These are phyloP conservation scores for Schizothorax lantsangensis DNA, from an alignment of 2,797 vertebrate species.

Conservation along the genomic window DNA sequence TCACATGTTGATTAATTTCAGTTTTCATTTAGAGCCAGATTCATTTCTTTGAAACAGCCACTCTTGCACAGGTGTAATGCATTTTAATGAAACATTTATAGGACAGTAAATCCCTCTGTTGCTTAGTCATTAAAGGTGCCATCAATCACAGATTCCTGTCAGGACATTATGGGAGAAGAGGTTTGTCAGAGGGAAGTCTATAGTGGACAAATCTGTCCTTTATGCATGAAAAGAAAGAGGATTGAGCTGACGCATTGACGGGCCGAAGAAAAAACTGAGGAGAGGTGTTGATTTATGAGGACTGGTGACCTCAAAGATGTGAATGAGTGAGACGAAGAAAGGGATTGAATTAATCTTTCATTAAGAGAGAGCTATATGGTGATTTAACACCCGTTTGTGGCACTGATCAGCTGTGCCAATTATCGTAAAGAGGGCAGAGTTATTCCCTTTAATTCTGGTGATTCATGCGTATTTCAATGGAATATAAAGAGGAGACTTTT, in stretches of 20 bases:
- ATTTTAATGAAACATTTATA: slow-evolving; percentile 39
- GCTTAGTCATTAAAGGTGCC: slow-evolving; percentile 5
- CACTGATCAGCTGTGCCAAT: slow-evolving; percentile 41
- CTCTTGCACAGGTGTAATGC: slow-evolving; percentile 27
- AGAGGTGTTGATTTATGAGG: slow-evolving; percentile 47
- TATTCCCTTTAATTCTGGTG: slow-evolving; percentile 24
- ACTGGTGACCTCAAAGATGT: slow-evolving; percentile 50
- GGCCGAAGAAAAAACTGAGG: background rate
- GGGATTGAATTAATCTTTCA: slow-evolving; percentile 54
- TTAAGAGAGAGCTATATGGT: slow-evolving; percentile 44
- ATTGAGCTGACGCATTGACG: slow-evolving; percentile 42
- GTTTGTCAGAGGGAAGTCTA: slow-evolving; percentile 1
- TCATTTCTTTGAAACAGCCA: slow-evolving; percentile 23
- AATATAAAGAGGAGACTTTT: slow-evolving; percentile 37
- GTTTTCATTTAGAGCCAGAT: slow-evolving; percentile 23
- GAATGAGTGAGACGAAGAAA: slow-evolving; percentile 41
- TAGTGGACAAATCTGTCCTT: slow-evolving; percentile 43
- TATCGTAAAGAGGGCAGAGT: slow-evolving; percentile 30
- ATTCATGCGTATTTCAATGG: slow-evolving; percentile 42
- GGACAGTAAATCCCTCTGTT: slow-evolving; percentile 41
- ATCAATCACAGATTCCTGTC: slow-evolving; percentile 20
- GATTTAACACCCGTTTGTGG: slow-evolving; percentile 54
- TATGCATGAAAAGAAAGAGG: slow-evolving; percentile 24
- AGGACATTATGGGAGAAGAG: slow-evolving; percentile 13
- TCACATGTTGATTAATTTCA: slow-evolving; percentile 32